A percentile compares a stretch with the other conserved stretches of the same genome.
These are phyloP conservation scores for Cichlasoma orientale DNA, from an alignment of 2,797 vertebrate species.

Conservation along the genomic window DNA sequence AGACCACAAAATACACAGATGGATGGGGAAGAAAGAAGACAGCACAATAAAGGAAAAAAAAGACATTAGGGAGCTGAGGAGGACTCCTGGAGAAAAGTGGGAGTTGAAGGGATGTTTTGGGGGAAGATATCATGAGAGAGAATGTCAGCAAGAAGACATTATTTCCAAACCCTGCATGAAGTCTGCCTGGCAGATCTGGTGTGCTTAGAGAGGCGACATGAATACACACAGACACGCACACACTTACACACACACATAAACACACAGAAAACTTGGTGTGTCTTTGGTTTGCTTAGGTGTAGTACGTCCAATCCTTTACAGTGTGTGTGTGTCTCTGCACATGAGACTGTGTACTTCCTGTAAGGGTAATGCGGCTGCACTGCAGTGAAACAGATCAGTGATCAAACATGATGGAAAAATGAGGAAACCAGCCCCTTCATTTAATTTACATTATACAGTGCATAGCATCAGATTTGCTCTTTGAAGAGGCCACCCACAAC, in stretches of 20 bases:
- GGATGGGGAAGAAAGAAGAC: neutral
- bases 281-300: neutral
- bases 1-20: neutral
- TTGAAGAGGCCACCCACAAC: conserved; percentile 46
- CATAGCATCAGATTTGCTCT: conserved; percentile 50
- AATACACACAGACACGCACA: neutral
- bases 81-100: neutral
- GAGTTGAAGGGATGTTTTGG: conserved; percentile 17
- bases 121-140: conserved; percentile 42
- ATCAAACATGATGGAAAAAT: conserved; percentile 46
- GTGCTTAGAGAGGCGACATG: conserved; percentile 26
- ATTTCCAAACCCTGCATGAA: conserved; percentile 55
- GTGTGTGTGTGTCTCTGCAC: neutral
- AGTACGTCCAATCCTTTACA: conserved; percentile 1
- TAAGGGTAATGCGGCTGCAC: neutral
- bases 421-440: conserved; percentile 33
- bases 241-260: neutral
- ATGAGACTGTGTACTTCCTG: conserved; percentile 18
- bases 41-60: neutral
- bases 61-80: neutral
- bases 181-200: conserved; percentile 40
- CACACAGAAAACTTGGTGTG: neutral
- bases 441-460: conserved; percentile 51
- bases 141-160: conserved; percentile 48
- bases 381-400: conserved; percentile 39